Evolutionary conservation across 1,140 invertebrate genomes (phyloP).

Genomic region (Phthorimaea operculella): DNA sequence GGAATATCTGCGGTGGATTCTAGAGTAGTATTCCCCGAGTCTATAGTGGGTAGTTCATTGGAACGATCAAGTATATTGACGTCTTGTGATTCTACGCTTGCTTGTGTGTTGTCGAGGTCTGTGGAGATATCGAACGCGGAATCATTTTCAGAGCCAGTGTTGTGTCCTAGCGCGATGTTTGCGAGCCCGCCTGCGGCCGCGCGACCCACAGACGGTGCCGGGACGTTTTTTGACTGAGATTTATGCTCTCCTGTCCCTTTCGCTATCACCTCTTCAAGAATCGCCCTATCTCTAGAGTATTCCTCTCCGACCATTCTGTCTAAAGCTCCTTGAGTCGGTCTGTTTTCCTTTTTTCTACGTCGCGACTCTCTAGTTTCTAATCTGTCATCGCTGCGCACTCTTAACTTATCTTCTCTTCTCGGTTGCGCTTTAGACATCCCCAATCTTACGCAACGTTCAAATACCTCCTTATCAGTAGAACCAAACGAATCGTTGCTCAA

Average conservation of each 20-base stretch:
- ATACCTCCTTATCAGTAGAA: slow-evolving; percentile 77
- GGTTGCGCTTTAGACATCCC: slow-evolving; percentile 66
- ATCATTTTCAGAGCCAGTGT: slow-evolving; percentile 18
- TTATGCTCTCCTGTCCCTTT: slow-evolving; percentile 30
- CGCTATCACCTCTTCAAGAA: slow-evolving; percentile 47
- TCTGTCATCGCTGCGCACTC: slow-evolving; percentile 17
- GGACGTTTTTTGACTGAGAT: slow-evolving; percentile 56
- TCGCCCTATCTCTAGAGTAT: slow-evolving; percentile 32
- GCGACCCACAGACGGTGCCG: slow-evolving; percentile 57
- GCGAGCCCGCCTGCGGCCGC: slow-evolving; percentile 57
- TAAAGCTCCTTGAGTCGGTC: slow-evolving; percentile 26
- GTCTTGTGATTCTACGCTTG: slow-evolving; percentile 6
- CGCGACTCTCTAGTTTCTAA: slow-evolving; percentile 15
- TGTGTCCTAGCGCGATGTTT: slow-evolving; percentile 24
- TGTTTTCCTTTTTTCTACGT: slow-evolving; percentile 19
- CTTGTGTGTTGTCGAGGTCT: slow-evolving; percentile 4
- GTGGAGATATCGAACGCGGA: slow-evolving; percentile 25
- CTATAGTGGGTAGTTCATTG: slow-evolving; percentile 23
- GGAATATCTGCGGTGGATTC: slow-evolving; percentile 25
- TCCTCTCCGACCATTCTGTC: slow-evolving; percentile 42
- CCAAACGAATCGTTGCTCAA: slow-evolving; percentile 75
- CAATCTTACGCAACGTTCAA: slow-evolving; percentile 82
- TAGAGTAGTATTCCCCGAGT: slow-evolving; percentile 29
- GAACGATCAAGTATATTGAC: slow-evolving; percentile 15
- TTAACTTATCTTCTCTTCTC: slow-evolving; percentile 19